A percentile compares a stretch with the other conserved stretches of the same genome.
These are phyloP conservation scores for Coleophora deauratella DNA, from an alignment of 2,888 invertebrate genomes.

Conservation along the genomic window DNA sequence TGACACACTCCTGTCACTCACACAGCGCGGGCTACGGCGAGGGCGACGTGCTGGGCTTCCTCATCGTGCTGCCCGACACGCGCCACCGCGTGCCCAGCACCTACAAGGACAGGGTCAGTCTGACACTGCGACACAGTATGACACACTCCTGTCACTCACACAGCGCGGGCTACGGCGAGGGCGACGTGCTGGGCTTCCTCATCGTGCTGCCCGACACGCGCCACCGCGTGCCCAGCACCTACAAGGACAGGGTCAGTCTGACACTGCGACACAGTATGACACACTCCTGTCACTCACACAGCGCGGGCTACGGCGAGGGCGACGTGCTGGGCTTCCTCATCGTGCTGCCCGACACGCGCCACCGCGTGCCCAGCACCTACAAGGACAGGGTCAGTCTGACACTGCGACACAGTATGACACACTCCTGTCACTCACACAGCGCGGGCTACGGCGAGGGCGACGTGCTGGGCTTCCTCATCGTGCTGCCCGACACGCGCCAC, in stretches of 20 bases:
- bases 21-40: constrained; percentile 88
- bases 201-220: constrained; percentile 85
- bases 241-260: constrained; percentile 89
- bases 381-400: constrained; percentile 88
- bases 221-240: constrained; percentile 89
- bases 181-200: constrained; percentile 94
- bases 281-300: constrained; percentile 85
- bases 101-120: constrained; percentile 91
- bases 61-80: constrained; percentile 85
- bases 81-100: constrained; percentile 88
- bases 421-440: constrained; percentile 85
- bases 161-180: constrained; percentile 90
- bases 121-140: not conserved
- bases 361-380: constrained; percentile 90
- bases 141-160: too few relatives aligned
- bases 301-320: constrained; percentile 90
- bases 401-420: too few relatives aligned
- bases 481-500: constrained; percentile 82
- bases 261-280: too few relatives aligned
- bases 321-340: constrained; percentile 95
- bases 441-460: constrained; percentile 93
- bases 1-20: constrained; percentile 16
- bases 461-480: constrained; percentile 91
- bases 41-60: constrained; percentile 94
- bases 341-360: constrained; percentile 81